These are phyloP conservation scores for Uloborus plumipes DNA, from an alignment of 2,888 invertebrate genomes.

Conservation along the genomic window DNA sequence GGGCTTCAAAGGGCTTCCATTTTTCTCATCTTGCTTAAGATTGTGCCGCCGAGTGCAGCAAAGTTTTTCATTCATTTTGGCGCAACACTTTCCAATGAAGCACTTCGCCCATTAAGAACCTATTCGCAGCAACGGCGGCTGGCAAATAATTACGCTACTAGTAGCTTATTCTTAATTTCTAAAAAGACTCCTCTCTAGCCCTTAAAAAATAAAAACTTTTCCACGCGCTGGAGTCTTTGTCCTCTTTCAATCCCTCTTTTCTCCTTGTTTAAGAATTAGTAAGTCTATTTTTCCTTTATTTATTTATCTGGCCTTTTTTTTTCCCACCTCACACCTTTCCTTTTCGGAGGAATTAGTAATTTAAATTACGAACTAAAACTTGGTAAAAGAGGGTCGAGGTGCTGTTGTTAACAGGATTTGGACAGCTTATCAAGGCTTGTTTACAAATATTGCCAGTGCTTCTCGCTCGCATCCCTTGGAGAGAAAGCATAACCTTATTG, in stretches of 20 bases:
- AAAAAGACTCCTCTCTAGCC: conserved; percentile 58
- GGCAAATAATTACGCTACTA: conserved; percentile 63
- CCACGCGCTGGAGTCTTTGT: conserved; percentile 42
- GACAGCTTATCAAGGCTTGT: conserved; percentile 65
- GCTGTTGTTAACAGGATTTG: conserved; percentile 63
- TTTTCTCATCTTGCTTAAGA: conserved; percentile 61
- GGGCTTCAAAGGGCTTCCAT: conserved; percentile 54
- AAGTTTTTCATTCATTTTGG: conserved; percentile 56
- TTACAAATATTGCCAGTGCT: conserved; percentile 63
- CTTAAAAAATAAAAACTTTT: conserved; percentile 44
- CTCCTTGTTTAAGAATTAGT: conserved; percentile 64
- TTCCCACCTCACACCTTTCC: conserved; percentile 32
- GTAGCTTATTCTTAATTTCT: conserved; percentile 64
- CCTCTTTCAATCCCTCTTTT: conserved; percentile 56
- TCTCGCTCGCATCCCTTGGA: conserved; percentile 21
- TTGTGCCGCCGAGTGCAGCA: conserved; percentile 21
- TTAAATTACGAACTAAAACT: conserved; percentile 64
- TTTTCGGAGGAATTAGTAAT: conserved; percentile 64
- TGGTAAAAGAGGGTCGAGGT: conserved; percentile 41
- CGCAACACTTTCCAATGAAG: conserved; percentile 44
- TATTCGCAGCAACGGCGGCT: conserved; percentile 36
- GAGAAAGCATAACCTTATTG: conserved; percentile 61
- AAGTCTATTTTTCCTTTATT: conserved; percentile 64
- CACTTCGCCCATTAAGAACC: conserved; percentile 48
- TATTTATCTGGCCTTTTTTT: conserved; percentile 51